Percentiles rank a stretch among this genome's conserved stretches.
phyloP scores from a whole-genome alignment of 2,797 vertebrate species.

The Trachops cirrhosus region DNA sequence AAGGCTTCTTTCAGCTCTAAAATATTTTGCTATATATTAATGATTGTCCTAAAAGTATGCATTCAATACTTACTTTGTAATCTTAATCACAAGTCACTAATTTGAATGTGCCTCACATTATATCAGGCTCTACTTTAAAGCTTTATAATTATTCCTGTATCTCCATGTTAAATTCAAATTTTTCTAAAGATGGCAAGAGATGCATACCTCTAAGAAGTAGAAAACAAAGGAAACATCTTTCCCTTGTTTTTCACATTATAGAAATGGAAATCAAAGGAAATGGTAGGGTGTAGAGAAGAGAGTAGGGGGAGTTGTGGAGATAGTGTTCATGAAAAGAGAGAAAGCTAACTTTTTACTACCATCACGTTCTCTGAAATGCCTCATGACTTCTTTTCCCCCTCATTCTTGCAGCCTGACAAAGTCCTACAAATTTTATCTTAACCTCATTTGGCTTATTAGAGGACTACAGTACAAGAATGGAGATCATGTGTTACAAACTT shows the following conservation, averaged over 20 bases:
- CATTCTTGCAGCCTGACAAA: not conserved
- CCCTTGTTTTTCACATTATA: not conserved
- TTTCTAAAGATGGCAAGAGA: not conserved
- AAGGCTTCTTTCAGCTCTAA: constrained; percentile 41
- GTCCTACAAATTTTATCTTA: not conserved
- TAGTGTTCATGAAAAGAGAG: not conserved
- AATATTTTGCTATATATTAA: constrained; percentile 35
- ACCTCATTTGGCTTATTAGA: not conserved
- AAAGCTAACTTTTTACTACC: not conserved
- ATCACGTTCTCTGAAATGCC: not conserved
- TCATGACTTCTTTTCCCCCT: not conserved
- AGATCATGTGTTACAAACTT: not conserved
- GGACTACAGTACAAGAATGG: not conserved
- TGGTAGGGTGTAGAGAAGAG: not conserved
- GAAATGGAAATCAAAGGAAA: constrained; percentile 22
- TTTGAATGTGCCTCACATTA: not conserved
- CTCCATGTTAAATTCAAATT: not conserved
- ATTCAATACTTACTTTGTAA: constrained; percentile 30
- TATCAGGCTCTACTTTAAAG: not conserved
- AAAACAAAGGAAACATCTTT: constrained; percentile 26
- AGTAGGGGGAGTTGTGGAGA: not conserved
- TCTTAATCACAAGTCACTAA: not conserved
- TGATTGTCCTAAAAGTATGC: not conserved
- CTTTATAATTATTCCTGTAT: constrained; percentile 5
- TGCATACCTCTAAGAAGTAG: not conserved